Evolutionary conservation across 2,113 vertebrate genomes (phyloP).

Genomic region (Crotalus tigris): DNA sequence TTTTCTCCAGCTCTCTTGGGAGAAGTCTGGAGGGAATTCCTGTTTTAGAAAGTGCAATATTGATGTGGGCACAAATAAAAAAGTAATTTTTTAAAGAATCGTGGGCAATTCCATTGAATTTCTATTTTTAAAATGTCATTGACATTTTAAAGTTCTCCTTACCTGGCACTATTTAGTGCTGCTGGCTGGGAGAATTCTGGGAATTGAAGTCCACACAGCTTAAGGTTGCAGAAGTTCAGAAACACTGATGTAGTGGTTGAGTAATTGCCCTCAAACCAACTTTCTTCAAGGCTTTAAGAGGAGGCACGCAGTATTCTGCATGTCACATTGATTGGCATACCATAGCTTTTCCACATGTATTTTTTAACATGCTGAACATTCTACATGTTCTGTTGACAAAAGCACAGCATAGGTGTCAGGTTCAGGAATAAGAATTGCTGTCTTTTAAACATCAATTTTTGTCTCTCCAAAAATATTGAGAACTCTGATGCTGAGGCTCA

Average conservation of each 20-base stretch:
- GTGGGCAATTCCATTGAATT: background rate
- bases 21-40: background rate
- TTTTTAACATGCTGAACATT: background rate
- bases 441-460: background rate
- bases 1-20: background rate
- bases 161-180: background rate
- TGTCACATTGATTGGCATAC: background rate
- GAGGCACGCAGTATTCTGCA: background rate
- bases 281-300: background rate
- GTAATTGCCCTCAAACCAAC: background rate
- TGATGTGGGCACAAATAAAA: background rate
- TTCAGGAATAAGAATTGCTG: background rate
- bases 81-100: background rate
- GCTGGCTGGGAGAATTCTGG: too few relatives aligned
- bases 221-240: background rate
- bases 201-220: too few relatives aligned
- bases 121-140: background rate
- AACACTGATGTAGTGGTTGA: background rate
- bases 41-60: background rate
- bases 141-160: background rate
- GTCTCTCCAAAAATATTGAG: background rate
- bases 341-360: background rate
- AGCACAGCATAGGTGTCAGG: background rate
- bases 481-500: background rate
- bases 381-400: background rate